Conservation (phyloP, 2,113 vertebrate species). For the Oncorhynchus mykiss region DNA sequence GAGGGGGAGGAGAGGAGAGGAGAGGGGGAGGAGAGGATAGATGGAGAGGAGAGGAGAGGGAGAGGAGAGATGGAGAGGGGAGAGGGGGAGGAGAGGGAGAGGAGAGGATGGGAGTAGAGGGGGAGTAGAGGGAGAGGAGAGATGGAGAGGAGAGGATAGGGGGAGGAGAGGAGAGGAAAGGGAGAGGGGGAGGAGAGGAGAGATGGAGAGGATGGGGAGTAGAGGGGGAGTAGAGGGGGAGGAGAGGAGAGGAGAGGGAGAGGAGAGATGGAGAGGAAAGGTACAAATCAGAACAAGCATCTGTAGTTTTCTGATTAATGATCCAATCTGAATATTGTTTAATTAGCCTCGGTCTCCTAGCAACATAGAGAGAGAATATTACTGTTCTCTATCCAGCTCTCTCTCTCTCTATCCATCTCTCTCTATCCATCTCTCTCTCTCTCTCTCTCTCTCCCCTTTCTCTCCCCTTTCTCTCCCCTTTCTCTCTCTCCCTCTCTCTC, state of each 20-base stretch:
- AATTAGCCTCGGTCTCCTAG: constrained; percentile 24
- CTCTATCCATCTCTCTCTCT: background rate
- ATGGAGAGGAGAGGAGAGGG: too few species aligned
- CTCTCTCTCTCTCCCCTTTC: background rate
- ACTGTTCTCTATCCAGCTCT: background rate
- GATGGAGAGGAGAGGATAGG: background rate
- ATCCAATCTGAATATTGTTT: constrained; percentile 34
- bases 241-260: too few species aligned
- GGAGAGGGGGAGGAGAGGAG: too few species aligned
- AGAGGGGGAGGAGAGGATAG: too few species aligned
- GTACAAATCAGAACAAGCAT: constrained; percentile 20
- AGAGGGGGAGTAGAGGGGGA: too few species aligned
- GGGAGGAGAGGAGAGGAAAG: too few species aligned
- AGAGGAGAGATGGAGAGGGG: too few species aligned
- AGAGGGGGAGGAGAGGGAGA: fast-evolving
- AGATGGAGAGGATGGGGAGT: too few species aligned
- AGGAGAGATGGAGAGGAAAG: background rate
- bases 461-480: background rate
- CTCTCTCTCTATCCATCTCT: background rate
- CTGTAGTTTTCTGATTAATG: constrained; percentile 7
- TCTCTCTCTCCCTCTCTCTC: background rate
- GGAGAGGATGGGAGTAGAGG: too few species aligned
- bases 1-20: fast-evolving
- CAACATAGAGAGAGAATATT: background rate
- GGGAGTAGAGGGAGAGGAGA: too few species aligned